Base-by-base conservation (phyloP, 2,113 vertebrate genomes). In the Alosa alosa region DNA sequence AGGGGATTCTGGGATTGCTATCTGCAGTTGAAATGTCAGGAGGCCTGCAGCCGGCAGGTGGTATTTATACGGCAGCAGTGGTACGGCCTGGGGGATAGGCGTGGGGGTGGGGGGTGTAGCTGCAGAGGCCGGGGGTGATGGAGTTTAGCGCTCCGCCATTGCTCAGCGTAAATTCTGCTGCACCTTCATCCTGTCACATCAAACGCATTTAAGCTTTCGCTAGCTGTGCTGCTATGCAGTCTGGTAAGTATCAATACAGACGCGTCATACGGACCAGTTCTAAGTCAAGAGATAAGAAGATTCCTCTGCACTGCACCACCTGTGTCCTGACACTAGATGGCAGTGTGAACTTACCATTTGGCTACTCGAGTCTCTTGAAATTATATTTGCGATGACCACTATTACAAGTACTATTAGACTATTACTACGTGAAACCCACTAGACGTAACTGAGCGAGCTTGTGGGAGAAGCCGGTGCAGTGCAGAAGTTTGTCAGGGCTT, bases 11-110 rank as follows among this genome's bases (percentile, higher is more conserved):
- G 92, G 92, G 90, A 90, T 89, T 87, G 90, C 86, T 89, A 88
- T 91, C 86, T 91, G 87, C 89, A 89, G 89, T 88, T 93, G 90
- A 92, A 93, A 93, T 92, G 91, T 93, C 92, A 93, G 86, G 91
- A 91, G 88, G 85, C 88, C 81, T 88, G 82, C 88, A 87, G 88
- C 82, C 89, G 86, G 87, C 85, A 75, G 82, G 86, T 84, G 90
- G 87, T 91, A 93, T 93, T 92, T 92, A 90, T 93, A 92, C 86
- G 84, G 60, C 83, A 49, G 57, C 84, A 87, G 87, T 86, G 47
- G 86, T 81, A 85, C 57, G 82, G 22, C 57, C 50, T 64, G 31
- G 5, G 39, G 4, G 39, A 44, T 9, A 22, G 1, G 83, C 0
- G 25, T 10, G n/a, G 15, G 46, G 60, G 83, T 47, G 2, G 50